These are phyloP conservation scores for Eulemur coronatus DNA, from an alignment of 2,797 vertebrate species.

Conservation along the genomic window DNA sequence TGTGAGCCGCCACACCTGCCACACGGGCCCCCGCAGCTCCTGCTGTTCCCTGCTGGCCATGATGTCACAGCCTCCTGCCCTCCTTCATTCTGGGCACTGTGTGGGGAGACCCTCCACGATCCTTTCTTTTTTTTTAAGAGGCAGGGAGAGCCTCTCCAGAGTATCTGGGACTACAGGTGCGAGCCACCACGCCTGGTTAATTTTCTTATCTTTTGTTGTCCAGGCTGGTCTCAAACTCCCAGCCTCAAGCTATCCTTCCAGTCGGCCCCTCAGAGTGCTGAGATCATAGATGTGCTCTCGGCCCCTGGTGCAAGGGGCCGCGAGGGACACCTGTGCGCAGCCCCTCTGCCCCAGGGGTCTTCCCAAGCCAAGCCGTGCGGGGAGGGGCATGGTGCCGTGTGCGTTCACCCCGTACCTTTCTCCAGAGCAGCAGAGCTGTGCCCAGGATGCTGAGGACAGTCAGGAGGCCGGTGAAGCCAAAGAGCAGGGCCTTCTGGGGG, in stretches of 20 bases:
- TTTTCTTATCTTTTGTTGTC: background rate
- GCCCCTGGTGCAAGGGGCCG: background rate
- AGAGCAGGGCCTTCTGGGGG: slow-evolving; percentile 49
- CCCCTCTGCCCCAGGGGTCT: background rate
- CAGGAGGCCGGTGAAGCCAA: slow-evolving; percentile 66
- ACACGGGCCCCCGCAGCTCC: background rate
- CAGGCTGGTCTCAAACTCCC: background rate
- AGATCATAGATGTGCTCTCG: background rate
- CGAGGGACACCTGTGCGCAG: accelerated
- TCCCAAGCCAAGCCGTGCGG: accelerated
- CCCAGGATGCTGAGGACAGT: slow-evolving; percentile 60
- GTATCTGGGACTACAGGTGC: background rate
- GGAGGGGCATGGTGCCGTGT: accelerated
- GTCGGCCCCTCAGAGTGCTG: background rate
- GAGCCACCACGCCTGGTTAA: accelerated
- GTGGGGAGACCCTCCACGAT: background rate
- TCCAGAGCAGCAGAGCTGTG: slow-evolving; percentile 83
- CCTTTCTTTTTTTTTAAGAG: background rate
- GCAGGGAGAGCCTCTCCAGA: background rate
- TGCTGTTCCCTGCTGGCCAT: background rate
- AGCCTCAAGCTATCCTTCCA: background rate
- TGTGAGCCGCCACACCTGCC: background rate
- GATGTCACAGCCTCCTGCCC: background rate
- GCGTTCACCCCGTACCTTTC: slow-evolving; percentile 73
- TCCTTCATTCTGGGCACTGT: background rate